Conservation (phyloP, 2,888 invertebrate genomes). For the Phortica okadai region DNA sequence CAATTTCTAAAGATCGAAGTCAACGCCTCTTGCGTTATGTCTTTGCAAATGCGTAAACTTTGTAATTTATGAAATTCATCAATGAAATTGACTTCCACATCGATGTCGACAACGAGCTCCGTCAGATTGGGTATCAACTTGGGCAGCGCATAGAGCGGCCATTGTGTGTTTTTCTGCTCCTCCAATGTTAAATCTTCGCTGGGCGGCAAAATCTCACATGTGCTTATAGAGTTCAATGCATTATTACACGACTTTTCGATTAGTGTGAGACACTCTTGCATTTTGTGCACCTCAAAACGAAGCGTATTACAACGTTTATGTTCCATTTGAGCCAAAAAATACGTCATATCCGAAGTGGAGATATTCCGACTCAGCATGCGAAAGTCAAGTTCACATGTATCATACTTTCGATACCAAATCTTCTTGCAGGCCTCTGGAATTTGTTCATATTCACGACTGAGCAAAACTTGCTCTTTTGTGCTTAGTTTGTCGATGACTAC, state of each 20-base stretch:
- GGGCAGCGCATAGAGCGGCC: slow-evolving; percentile 18
- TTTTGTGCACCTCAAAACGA: background rate
- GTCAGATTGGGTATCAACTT: background rate
- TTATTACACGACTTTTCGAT: background rate
- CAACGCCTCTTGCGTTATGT: background rate
- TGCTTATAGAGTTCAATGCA: background rate
- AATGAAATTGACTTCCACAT: background rate
- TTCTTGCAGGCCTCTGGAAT: background rate
- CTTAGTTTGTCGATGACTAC: background rate
- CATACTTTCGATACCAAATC: background rate
- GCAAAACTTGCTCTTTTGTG: background rate
- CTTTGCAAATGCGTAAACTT: background rate
- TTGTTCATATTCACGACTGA: background rate
- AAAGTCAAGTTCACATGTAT: slow-evolving; percentile 1
- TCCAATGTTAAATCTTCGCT: background rate
- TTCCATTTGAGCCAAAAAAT: background rate
- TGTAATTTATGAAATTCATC: background rate
- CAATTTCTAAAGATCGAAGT: background rate
- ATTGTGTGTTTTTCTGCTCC: background rate
- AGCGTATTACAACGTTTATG: background rate
- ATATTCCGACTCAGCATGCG: background rate
- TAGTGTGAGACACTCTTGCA: background rate
- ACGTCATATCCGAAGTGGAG: background rate
- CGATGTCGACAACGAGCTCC: background rate
- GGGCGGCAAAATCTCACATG: slow-evolving; percentile 3